These are phyloP conservation scores for Melikaiella ostensackeni DNA, from an alignment of 2,888 invertebrate species.

Conservation along the genomic window DNA sequence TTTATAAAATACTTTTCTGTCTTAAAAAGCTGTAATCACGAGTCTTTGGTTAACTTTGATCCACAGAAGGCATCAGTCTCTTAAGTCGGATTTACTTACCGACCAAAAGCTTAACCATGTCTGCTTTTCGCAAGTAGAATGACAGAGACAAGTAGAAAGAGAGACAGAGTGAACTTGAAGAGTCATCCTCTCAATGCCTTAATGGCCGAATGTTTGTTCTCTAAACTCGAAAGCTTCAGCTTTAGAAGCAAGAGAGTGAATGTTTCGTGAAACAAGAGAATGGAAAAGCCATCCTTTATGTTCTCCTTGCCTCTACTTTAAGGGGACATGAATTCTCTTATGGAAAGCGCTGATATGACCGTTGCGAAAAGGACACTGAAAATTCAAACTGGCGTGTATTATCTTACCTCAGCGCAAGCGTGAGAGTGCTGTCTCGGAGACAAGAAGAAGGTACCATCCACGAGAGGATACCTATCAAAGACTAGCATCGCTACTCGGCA, in stretches of 20 bases:
- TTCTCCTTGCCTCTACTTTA: not conserved
- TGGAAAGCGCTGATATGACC: not conserved
- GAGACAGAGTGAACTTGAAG: not conserved
- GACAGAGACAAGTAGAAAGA: not conserved
- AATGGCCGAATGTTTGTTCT: slow-evolving; percentile 30
- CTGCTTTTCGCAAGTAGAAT: slow-evolving; percentile 23
- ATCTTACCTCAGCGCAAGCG: slow-evolving; percentile 89
- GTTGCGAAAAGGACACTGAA: not conserved
- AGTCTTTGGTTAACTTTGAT: not conserved
- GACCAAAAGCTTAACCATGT: slow-evolving; percentile 7
- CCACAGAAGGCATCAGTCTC: not conserved
- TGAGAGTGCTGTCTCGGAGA: slow-evolving; percentile 95
- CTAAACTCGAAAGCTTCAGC: slow-evolving; percentile 4
- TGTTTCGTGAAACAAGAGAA: not conserved
- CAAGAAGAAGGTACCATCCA: slow-evolving; percentile 98
- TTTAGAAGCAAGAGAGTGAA: slow-evolving; percentile 7
- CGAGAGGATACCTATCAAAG: slow-evolving; percentile 97
- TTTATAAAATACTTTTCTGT: not conserved
- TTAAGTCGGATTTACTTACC: slow-evolving; percentile 1
- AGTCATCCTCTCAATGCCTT: slow-evolving; percentile 26
- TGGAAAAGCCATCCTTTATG: not conserved
- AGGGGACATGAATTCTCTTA: not conserved
- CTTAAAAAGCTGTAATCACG: not conserved
- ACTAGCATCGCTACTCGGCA: slow-evolving; percentile 94
- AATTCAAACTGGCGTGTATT: slow-evolving; percentile 9